These are phyloP conservation scores for Leptinotarsa rubiginosa DNA, from an alignment of 2,888 invertebrate species.

Conservation along the genomic window DNA sequence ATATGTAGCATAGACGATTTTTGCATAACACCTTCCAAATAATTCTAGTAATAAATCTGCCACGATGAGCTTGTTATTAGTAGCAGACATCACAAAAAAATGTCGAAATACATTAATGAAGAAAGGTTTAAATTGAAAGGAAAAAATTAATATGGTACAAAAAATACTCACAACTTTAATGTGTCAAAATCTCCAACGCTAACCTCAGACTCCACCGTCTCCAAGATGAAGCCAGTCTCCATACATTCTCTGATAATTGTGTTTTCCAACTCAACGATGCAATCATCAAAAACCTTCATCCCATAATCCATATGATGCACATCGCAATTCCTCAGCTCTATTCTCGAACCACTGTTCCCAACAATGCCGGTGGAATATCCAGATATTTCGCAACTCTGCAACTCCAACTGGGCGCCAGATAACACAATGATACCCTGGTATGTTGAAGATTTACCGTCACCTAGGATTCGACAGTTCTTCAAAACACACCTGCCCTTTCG, in stretches of 20 bases:
- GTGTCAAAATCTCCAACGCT: slow-evolving; percentile 57
- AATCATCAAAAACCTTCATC: slow-evolving; percentile 66
- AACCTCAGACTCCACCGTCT: slow-evolving; percentile 62
- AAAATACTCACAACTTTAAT: slow-evolving; percentile 58
- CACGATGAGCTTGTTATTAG: no score
- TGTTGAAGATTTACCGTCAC: slow-evolving; percentile 68
- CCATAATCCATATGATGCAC: slow-evolving; percentile 60
- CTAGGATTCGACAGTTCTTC: slow-evolving; percentile 68
- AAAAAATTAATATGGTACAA: not conserved
- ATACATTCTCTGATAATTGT: slow-evolving; percentile 65
- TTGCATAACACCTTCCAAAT: no score
- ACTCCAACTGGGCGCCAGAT: slow-evolving; percentile 63
- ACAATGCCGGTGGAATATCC: slow-evolving; percentile 70
- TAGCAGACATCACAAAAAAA: no score
- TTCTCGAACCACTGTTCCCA: slow-evolving; percentile 63
- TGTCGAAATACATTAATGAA: no score
- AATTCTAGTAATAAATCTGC: no score
- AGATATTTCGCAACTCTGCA: slow-evolving; percentile 67
- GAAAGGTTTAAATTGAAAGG: not conserved
- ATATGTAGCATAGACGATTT: no score
- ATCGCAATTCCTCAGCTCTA: slow-evolving; percentile 59
- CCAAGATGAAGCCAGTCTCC: slow-evolving; percentile 69
- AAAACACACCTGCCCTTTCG: slow-evolving; percentile 65
- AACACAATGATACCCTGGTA: slow-evolving; percentile 70
- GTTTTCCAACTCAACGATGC: slow-evolving; percentile 59